Evolutionary conservation across 2,113 vertebrate genomes (phyloP), one percentile per base, ranked within the genome.

Genomic region (Candoia aspera): DNA sequence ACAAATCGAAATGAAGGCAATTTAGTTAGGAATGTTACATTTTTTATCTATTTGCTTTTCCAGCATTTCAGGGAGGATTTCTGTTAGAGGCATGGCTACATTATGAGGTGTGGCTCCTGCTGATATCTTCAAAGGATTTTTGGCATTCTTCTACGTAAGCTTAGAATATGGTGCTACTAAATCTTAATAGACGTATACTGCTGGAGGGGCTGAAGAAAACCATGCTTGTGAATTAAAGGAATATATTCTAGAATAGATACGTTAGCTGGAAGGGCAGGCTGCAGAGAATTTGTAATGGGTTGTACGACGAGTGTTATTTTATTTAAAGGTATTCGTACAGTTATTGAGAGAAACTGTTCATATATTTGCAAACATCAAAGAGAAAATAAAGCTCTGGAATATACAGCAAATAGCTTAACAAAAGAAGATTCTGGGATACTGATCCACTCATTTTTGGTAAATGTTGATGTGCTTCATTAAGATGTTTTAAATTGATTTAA

Each of bases 341-440:
- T 98, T 89, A 97, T 99, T 94, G 98, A 99, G 95, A 98, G 98
- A 96, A 99, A 99, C 97, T 99, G 99, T 97, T 98, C 98, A 95
- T 99, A 99, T 96, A 98, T 98, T 96, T 99, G 98, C 97, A 98
- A 99, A 94, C 98, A 98, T 94, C 97, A 98, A 96, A 97, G 97
- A 24, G 98, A 99, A 97, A 98, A 97, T 96, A 96, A 97, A 92
- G 98, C 97, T 96, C 97, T 98, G 91, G 98, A 98, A 94, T 98
- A 98, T 94, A 97, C 98, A 94, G 98, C 98, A 88, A 97, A 96
- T 94, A 98, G 94, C 64, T 97, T 98, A 97, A 98, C 98, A 95
- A 96, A 97, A 96, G 98, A 98, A 97, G 98, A 99, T 97, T 98
- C 98, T 89, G 97, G 98, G 95, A 97, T 96, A 87, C 92, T 98